Evolutionary conservation across 2,113 vertebrate genomes (phyloP).

Genomic region (Anolis carolinensis): DNA sequence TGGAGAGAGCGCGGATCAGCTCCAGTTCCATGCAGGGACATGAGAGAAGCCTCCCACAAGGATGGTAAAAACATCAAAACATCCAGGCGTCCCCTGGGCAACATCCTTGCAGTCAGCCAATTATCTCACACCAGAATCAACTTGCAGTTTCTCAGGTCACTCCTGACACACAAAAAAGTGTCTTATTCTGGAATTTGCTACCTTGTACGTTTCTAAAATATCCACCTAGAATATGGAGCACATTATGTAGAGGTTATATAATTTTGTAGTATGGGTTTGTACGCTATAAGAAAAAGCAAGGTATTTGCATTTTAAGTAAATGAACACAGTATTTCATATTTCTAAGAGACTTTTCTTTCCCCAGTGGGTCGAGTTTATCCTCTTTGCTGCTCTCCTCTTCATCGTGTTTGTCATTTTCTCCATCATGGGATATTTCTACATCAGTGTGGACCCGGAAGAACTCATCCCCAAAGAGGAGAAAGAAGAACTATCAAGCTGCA

Average conservation of each 20-base stretch:
- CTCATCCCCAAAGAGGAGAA: conserved; percentile 68
- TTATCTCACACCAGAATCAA: too few species aligned
- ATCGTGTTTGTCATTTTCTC: conserved; percentile 91
- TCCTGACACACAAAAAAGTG: too few species aligned
- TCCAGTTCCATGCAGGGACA: too few species aligned
- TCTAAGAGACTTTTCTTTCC: conserved; percentile 49
- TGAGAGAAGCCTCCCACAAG: too few species aligned
- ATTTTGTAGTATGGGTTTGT: background rate
- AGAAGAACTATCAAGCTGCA: conserved; percentile 48
- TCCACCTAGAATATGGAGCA: background rate
- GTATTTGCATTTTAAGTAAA: background rate
- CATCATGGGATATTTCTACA: conserved; percentile 92
- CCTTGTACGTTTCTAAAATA: background rate
- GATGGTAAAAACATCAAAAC: too few species aligned
- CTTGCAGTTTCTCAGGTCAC: too few species aligned
- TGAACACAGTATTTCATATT: background rate
- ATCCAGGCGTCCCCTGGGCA: too few species aligned
- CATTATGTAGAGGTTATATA: background rate
- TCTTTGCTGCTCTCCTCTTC: conserved; percentile 89
- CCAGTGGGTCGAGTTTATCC: conserved; percentile 96
- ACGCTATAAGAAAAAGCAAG: background rate
- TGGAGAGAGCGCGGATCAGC: too few species aligned
- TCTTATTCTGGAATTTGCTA: background rate
- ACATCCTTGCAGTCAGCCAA: too few species aligned
- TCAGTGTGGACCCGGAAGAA: conserved; percentile 81